Evolutionary conservation across 2,888 invertebrate species (phyloP), one percentile per base, ranked within the genome.

Genomic region (Drosophila parthenogenetica): DNA sequence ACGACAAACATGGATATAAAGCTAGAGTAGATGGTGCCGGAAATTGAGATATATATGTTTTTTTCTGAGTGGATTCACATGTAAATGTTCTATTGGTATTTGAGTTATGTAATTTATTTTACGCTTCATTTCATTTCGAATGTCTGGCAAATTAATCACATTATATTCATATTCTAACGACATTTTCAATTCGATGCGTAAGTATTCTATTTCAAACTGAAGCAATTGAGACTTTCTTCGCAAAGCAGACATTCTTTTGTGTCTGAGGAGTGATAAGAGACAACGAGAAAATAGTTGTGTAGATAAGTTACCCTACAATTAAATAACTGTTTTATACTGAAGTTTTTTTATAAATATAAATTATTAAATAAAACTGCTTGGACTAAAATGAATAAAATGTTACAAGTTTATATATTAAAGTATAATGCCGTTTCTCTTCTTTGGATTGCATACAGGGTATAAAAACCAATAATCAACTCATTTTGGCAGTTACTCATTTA

Each of bases 31-130:
- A 5, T 32, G 11, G 25, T 5, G 3, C 11, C 13, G 53, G n/a
- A 42, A 19, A 54, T 43, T 29, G 54, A 54, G 29, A 42, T 42
- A 39, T 13, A 8, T 35, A 13, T 11, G 13, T n/a, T 29, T 29
- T 29, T 29, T 7, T 0, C 29, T 29, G 16, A 60, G 35, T 32
- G 22, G 53, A 11, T 7, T 43, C 25, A 16, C 14, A 43, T 10
- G 10, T 35, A 4, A 11, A 35, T 14, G 29, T 66, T 29, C 14
- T 54, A 50, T 48, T 17, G 40, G 40, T 43, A 64, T 46, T 70
- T 50, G 39, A 14, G 7, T 35, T 25, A 64, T 64, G 69, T 37
- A 59, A 75, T 75, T 65, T 32, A 3, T 25, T 45, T 48, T 17
- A 32, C 13, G 16, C 55, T 60, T 48, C 45, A 49, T 43, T 48